Conservation (phyloP, 2,797 vertebrate species). For the Sarcophilus harrisii region DNA sequence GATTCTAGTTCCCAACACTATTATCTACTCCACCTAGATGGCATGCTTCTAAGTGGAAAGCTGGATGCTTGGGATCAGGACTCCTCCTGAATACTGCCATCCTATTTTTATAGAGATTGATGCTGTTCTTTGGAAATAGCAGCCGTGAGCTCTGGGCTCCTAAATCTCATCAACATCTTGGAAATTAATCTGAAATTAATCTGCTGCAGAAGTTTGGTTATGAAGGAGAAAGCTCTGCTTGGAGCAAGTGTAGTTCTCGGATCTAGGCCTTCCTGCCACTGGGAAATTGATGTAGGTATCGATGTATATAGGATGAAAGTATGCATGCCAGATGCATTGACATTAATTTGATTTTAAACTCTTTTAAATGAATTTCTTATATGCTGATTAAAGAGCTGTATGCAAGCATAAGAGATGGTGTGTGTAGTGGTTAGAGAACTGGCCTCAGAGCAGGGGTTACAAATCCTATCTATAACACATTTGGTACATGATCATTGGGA, state of each 20-base stretch:
- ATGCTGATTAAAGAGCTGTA: background rate
- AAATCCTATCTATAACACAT: background rate
- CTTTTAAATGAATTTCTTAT: background rate
- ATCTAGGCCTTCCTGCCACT: background rate
- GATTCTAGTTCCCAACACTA: background rate
- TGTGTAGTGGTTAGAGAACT: background rate
- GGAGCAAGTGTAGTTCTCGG: background rate
- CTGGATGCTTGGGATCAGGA: background rate
- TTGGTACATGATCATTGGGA: background rate
- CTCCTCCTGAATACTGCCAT: background rate
- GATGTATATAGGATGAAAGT: background rate
- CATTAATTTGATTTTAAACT: background rate
- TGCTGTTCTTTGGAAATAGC: background rate
- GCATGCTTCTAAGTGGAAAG: background rate
- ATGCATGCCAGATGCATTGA: background rate
- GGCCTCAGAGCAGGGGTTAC: background rate
- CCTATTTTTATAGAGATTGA: background rate
- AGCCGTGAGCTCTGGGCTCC: background rate
- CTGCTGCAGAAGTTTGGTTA: background rate
- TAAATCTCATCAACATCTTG: background rate
- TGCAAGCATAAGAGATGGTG: background rate
- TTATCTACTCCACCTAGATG: background rate
- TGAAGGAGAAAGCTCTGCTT: background rate
- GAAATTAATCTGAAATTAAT: background rate
- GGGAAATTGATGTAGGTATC: background rate